Evolutionary conservation across 2,888 invertebrate genomes (phyloP), one percentile per base, ranked within the genome.

Genomic region (Plebejus anna): DNA sequence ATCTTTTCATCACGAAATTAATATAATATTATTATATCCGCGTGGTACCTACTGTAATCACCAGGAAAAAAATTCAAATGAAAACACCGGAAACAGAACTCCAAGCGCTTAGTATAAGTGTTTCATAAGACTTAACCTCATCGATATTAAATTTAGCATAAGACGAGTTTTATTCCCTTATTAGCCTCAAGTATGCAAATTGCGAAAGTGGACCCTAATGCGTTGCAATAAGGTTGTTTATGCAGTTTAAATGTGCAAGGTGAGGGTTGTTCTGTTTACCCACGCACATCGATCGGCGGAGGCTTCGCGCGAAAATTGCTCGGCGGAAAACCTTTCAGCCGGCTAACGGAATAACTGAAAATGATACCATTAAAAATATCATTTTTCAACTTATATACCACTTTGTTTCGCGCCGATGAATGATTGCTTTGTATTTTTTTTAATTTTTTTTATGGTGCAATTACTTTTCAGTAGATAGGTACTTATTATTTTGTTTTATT

Each of bases 251-350:
- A 77, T 76, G 86, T 84, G 87, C 81, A 81, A 86, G 83, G 86
- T 85, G 83, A 87, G 91, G 91, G 91, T 86, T 88, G 88, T 87
- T 83, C 83, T 92, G 92, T 93, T 92, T 92, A 91, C 88, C 84
- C 86, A 91, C 91, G 90, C 88, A 89, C 85, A 93, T 94, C 93
- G 93, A 93, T 94, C 85, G 84, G 80, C 80, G 81, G 79, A 89
- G 86, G 88, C 90, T 92, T 84, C 88, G 90, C 91, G 90, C 89
- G 92, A 92, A 93, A 92, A 91, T 94, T 91, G 92, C 92, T 91
- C 92, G 85, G 85, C 87, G 85, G 84, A 84, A 80, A 81, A 82
- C 83, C 82, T 81, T 85, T 83, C 83, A 85, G 86, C 78, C 82
- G 79, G 81, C 77, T 86, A 86, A 84, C 86, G 85, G 78, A 85